Conservation (phyloP, 2,797 vertebrate genomes). For the Rhynchotus rufescens region DNA sequence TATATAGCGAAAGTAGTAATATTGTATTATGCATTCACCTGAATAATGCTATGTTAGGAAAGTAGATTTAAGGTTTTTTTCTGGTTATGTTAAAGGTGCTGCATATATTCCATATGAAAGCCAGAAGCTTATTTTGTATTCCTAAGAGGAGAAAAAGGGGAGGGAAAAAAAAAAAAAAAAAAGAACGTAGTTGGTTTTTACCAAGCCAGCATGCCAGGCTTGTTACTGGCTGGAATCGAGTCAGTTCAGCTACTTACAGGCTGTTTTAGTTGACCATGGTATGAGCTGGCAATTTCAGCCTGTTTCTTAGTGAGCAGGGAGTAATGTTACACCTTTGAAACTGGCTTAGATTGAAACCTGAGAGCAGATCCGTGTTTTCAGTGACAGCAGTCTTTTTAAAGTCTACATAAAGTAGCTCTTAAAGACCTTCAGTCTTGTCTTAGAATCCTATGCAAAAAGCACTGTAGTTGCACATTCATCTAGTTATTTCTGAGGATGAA, state of each 20-base stretch:
- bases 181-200: background rate
- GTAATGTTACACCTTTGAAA: background rate
- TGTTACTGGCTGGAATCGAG: background rate
- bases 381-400: slow-evolving; percentile 8
- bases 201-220: background rate
- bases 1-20: background rate
- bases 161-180: background rate
- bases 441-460: background rate
- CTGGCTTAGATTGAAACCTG: background rate
- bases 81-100: background rate
- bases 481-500: background rate
- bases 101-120: background rate
- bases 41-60: background rate
- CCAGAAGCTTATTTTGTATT: background rate
- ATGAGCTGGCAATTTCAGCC: background rate
- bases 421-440: background rate
- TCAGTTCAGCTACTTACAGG: background rate
- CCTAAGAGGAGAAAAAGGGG: background rate
- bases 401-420: background rate
- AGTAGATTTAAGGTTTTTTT: background rate
- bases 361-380: background rate
- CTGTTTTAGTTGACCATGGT: background rate
- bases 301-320: background rate
- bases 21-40: background rate
- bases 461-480: background rate